Evolutionary conservation across 2,888 invertebrate species (phyloP).

Genomic region (Lepidochitona cinerea): DNA sequence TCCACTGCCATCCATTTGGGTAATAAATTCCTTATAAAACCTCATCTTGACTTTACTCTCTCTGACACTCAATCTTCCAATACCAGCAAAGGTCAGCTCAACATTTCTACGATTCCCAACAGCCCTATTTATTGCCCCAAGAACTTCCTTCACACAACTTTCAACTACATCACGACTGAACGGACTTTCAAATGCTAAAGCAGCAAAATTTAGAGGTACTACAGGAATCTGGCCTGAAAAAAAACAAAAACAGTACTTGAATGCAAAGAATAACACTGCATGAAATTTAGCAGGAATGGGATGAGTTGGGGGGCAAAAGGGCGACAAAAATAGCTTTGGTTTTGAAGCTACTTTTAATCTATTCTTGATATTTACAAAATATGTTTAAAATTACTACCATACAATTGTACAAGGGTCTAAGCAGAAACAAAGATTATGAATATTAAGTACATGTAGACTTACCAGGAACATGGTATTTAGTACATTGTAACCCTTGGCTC

Average conservation of each 20-base stretch:
- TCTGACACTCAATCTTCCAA: slow-evolving; percentile 67
- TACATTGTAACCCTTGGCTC: slow-evolving; percentile 63
- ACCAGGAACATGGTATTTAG: slow-evolving; percentile 67
- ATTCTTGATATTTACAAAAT: too few relatives aligned
- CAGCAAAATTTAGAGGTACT: slow-evolving; percentile 68
- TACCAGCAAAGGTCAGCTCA: slow-evolving; percentile 66
- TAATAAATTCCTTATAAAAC: slow-evolving; percentile 70
- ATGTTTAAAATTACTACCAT: too few relatives aligned
- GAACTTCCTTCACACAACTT: slow-evolving; percentile 67
- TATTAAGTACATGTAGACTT: slow-evolving; percentile 10
- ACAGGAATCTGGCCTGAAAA: slow-evolving; percentile 67
- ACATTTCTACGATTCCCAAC: slow-evolving; percentile 63
- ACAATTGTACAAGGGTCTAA: too few relatives aligned
- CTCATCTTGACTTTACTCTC: slow-evolving; percentile 69
- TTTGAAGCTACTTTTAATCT: too few relatives aligned
- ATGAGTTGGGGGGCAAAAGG: too few relatives aligned
- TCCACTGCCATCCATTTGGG: slow-evolving; percentile 67
- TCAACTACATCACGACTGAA: slow-evolving; percentile 69
- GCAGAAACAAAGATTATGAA: background rate
- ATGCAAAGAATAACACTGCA: too few relatives aligned
- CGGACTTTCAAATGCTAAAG: slow-evolving; percentile 66
- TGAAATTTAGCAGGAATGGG: too few relatives aligned
- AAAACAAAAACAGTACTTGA: too few relatives aligned
- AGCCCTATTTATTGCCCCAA: slow-evolving; percentile 61
- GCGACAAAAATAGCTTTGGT: too few relatives aligned